Base-by-base conservation (phyloP, 1,140 invertebrate species). In the Drosophila nigrodunni region DNA sequence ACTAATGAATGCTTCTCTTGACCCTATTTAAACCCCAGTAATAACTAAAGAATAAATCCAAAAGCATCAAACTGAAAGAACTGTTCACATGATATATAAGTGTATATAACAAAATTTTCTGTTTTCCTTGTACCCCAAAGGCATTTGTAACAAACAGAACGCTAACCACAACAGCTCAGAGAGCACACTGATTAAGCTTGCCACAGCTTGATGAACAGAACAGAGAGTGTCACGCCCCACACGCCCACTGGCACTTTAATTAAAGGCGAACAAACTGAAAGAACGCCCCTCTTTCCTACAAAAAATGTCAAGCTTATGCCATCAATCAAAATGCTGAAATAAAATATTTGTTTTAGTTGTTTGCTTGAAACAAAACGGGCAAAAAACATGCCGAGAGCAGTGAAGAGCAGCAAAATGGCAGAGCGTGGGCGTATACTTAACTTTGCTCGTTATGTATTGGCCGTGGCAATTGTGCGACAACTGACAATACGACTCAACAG, bases 291-390 rank as follows among this genome's bases (percentile, higher is more conserved):
- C 1, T 60, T 35, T 62, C 70, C 55, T 13, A 0, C 37, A 73
- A 68, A 77, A 69, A 81, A 72, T 78, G 78, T 89, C 80, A 80
- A 77, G 65, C 80, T 81, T 78, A 89, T 80, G 86, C 85, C 85
- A 88, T 88, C 86, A 88, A 90, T 88, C 85, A 88, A 88, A 87
- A 81, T 88, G 77, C 82, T 78, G 70, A 90, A 88, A 88, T 85
- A 81, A 88, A 89, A 88, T 90, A 86, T 85, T 88, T 88, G 85
- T 85, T 77, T 74, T 80, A 80, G 69, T 77, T 80, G 77, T 74
- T 77, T 77, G 74, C 55, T 50, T 52, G 10, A 44, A 34, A 67
- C 34, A 35, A 61, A 61, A 30, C 62, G 46, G 46, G 65, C 76
- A 55, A 66, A 75, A 78, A 64, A 54, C 61, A 67, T 58, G 67